A percentile compares a stretch with the other conserved stretches of the same genome.
Conservation (phyloP, 2,113 vertebrate genomes). For the Triplophysa dalaica region DNA sequence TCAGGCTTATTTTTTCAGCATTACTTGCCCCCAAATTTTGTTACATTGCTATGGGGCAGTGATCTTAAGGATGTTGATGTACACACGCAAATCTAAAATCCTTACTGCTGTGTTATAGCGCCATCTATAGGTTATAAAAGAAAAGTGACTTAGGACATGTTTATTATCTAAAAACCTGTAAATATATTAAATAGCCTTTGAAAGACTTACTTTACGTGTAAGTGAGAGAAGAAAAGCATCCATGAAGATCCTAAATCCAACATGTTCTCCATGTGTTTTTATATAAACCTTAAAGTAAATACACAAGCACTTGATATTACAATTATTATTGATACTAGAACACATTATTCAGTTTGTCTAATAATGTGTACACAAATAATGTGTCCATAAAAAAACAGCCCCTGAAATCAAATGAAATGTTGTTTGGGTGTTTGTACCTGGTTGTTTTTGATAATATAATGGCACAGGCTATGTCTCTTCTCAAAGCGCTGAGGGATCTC, state of each 20-base stretch:
- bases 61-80: no score
- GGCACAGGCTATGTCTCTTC: conserved; percentile 93
- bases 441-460: conserved; percentile 89
- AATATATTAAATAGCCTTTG: background rate
- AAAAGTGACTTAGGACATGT: background rate
- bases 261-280: conserved; percentile 91
- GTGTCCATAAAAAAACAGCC: background rate
- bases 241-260: conserved; percentile 98
- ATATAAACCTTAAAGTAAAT: conserved; percentile 78
- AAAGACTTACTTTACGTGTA: conserved; percentile 84
- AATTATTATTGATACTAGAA: no score
- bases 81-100: background rate
- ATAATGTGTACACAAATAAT: background rate
- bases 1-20: background rate
- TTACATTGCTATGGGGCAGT: background rate
- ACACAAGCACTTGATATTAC: background rate
- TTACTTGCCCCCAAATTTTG: background rate
- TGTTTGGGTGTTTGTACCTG: conserved; percentile 18
- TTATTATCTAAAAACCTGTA: background rate
- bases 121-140: conserved; percentile 16
- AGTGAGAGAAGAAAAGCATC: conserved; percentile 94
- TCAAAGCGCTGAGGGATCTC: conserved; percentile 92
- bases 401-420: background rate
- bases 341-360: background rate
- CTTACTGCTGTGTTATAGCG: background rate